Base-by-base conservation (phyloP, 30 jellyfish, hydroid and myxozoan species). In the Pseudorhiza aurosa region DNA sequence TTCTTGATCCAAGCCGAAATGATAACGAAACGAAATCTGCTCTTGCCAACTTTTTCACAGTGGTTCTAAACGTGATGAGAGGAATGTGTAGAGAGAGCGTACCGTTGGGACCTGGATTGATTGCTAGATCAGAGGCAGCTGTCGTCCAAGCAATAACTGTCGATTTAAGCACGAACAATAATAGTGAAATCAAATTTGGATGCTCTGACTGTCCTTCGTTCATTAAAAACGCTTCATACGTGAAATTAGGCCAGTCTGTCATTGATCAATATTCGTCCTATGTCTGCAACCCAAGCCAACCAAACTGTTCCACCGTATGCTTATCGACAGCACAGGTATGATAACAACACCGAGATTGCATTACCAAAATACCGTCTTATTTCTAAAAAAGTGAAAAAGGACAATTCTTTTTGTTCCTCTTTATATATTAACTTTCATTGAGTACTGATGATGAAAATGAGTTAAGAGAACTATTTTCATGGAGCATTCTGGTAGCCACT, bases 221-320 rank as follows among this genome's bases (percentile, higher is more conserved):
- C 58, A 51, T 82, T 12, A 67, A 55, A 17, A 57, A 64, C 33
- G 82, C 88, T 10, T 68, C 87, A 12, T 73, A 56, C 58, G 15
- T 70, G 63, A 27, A 4, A 3, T 49, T 72, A 8, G 87, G 95
- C 14, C 58, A 59, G 43, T 69, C 82, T 27, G 56, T 69, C 14
- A 26, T 31, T 25, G 75, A 72, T 17, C 37, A 18, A 29, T 69
- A 59, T 46, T 64, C 84, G 8, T 31, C 68, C 1, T 83, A 51
- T 43, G 71, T 63, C 17, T 83, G 95, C 63, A 77, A 72, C 44
- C 72, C 83, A 53, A 82, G 43, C 47, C 70, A 49, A 3, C 75
- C 44, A 21, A 77, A 63, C 31, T 83, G 95, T 42, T n/a, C 95
- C 1, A 76, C 88, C 12, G 88, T 76, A 6, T 83, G 95, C 79